Evolutionary conservation across 2,113 vertebrate genomes (phyloP).

Genomic region (Meriones unguiculatus): DNA sequence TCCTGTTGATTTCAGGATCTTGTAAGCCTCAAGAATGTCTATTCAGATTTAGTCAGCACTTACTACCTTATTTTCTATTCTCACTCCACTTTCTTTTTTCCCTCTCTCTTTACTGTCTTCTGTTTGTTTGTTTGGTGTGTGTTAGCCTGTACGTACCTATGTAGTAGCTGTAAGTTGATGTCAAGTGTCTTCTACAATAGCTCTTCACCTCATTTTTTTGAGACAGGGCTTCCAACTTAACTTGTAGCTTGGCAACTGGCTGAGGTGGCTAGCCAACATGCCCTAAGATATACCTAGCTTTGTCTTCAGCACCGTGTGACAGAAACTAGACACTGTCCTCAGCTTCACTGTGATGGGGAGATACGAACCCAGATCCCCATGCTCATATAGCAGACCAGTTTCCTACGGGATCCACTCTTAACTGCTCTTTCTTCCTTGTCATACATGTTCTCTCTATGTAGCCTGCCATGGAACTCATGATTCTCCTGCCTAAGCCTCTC

Average conservation of each 20-base stretch:
- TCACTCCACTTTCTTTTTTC: not conserved
- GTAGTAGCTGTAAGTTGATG: not conserved
- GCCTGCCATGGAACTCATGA: not conserved
- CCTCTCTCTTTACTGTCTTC: not conserved
- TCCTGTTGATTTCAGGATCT: constrained; percentile 59
- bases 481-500: not conserved
- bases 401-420: not conserved
- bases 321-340: too few relatives aligned
- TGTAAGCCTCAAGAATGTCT: not conserved
- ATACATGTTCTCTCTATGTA: not conserved
- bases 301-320: not conserved
- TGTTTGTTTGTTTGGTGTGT: not conserved
- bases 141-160: too few relatives aligned
- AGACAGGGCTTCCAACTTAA: not conserved
- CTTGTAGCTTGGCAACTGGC: not conserved
- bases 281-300: too few relatives aligned
- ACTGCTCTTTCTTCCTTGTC: not conserved
- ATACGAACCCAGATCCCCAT: not conserved
- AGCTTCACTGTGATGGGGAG: too few relatives aligned
- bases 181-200: not conserved
- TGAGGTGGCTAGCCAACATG: not conserved
- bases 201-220: not conserved
- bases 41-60: not conserved
- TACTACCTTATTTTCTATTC: not conserved
- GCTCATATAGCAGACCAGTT: not conserved